Evolutionary conservation across 1,140 invertebrate genomes (phyloP).

Genomic region (Drosophila baimaii): DNA sequence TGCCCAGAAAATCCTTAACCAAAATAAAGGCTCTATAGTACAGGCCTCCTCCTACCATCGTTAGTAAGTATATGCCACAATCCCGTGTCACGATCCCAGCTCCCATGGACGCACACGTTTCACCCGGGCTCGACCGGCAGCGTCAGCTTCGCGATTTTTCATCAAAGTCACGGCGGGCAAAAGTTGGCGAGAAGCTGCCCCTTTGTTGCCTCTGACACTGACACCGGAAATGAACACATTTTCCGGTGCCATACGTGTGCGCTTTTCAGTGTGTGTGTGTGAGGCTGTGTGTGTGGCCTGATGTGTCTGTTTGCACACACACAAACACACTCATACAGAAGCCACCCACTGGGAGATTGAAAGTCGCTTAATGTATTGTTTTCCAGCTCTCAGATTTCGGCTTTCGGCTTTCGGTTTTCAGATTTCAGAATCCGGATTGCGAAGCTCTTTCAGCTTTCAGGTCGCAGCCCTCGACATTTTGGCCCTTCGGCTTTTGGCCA

Average conservation of each 20-base stretch:
- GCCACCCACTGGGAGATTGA: constrained; percentile 43
- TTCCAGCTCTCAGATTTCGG: constrained; percentile 34
- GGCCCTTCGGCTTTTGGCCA: constrained; percentile 12
- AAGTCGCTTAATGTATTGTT: constrained; percentile 63
- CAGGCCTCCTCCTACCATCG: too few species aligned
- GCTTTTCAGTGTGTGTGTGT: constrained; percentile 1
- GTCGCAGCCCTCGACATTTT: constrained; percentile 8
- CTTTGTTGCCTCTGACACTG: constrained; percentile 70
- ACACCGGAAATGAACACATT: constrained; percentile 83
- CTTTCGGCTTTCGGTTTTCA: constrained; percentile 22
- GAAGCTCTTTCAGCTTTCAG: not conserved
- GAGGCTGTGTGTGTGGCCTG: constrained; percentile 6
- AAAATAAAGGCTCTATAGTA: too few species aligned
- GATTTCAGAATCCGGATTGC: constrained; percentile 15
- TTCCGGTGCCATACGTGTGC: constrained; percentile 69
- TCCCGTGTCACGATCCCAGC: constrained; percentile 44
- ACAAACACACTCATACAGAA: not conserved
- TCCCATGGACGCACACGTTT: constrained; percentile 18
- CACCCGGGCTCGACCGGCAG: constrained; percentile 26
- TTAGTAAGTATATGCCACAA: too few species aligned
- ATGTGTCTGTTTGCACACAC: constrained; percentile 24
- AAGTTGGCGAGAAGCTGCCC: constrained; percentile 59
- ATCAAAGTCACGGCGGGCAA: constrained; percentile 62
- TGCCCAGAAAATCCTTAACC: too few species aligned
- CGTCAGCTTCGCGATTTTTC: constrained; percentile 62